A percentile compares a stretch with the other conserved stretches of the same genome.
These are phyloP conservation scores for Microplitis deprimator DNA, from an alignment of 2,888 invertebrate genomes.

Conservation along the genomic window DNA sequence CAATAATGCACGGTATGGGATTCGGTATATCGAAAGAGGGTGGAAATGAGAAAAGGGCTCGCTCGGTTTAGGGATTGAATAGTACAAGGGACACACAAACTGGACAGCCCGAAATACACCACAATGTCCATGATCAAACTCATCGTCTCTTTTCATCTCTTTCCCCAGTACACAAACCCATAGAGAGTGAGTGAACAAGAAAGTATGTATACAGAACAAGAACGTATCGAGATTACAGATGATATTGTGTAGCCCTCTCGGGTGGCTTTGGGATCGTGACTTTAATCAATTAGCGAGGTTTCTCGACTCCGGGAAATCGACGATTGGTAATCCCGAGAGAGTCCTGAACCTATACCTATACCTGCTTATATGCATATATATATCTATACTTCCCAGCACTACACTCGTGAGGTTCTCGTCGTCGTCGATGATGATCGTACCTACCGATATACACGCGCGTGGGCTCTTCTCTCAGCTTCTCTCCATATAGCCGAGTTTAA, in stretches of 20 bases:
- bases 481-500: background rate
- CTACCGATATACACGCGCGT: slow-evolving; percentile 34
- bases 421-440: slow-evolving; percentile 35
- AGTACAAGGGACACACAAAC: slow-evolving; percentile 21
- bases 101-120: slow-evolving; percentile 2
- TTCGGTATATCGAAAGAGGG: slow-evolving; percentile 15
- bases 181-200: background rate
- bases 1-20: slow-evolving; percentile 14
- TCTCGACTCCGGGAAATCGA: slow-evolving; percentile 67
- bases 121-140: background rate
- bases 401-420: slow-evolving; percentile 11
- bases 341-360: slow-evolving; percentile 16
- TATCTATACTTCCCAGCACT: slow-evolving; percentile 28
- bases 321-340: slow-evolving; percentile 64
- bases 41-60: slow-evolving; percentile 28
- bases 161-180: background rate
- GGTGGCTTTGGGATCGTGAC: slow-evolving; percentile 65
- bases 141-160: background rate
- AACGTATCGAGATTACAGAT: slow-evolving; percentile 37
- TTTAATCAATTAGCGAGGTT: slow-evolving; percentile 71
- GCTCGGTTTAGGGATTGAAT: background rate
- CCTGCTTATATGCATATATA: slow-evolving; percentile 21
- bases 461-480: slow-evolving; percentile 18
- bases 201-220: slow-evolving; percentile 22
- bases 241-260: slow-evolving; percentile 33